Conservation (phyloP, 2,797 vertebrate species). For the Microtus californicus region DNA sequence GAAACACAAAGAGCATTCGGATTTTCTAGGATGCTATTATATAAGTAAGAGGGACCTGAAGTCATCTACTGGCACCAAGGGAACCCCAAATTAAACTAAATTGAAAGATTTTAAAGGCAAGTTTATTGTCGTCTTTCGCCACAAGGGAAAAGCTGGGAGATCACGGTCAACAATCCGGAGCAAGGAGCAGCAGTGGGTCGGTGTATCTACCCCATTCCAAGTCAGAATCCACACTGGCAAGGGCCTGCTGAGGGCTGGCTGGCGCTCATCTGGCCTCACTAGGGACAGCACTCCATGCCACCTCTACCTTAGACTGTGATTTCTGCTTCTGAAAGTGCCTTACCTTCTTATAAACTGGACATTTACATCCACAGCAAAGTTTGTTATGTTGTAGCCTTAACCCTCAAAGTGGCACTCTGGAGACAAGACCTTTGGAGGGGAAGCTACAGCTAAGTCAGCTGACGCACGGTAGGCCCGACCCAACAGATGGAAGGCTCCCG, state of each 20-base stretch:
- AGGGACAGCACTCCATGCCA: not conserved
- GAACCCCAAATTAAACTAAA: not conserved
- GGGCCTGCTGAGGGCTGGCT: not conserved
- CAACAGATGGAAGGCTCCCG: not conserved
- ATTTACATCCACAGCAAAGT: not conserved
- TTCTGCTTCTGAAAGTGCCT: slow-evolving; percentile 2
- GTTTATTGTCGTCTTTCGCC: no score
- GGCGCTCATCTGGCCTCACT: not conserved
- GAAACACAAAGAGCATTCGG: not conserved
- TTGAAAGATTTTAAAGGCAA: not conserved
- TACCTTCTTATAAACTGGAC: not conserved
- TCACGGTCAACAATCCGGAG: not conserved
- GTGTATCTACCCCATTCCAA: not conserved
- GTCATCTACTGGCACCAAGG: not conserved
- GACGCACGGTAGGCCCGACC: not conserved
- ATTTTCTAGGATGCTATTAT: not conserved
- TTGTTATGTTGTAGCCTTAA: not conserved
- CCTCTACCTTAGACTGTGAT: not conserved
- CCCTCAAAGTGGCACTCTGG: not conserved
- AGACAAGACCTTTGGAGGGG: not conserved
- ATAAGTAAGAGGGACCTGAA: not conserved
- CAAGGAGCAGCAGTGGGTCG: not conserved
- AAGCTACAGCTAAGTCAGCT: not conserved
- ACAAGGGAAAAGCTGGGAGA: not conserved
- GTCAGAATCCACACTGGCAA: not conserved